Evolutionary conservation across 2,113 vertebrate species (phyloP).

Genomic region (Phoenicopterus ruber): DNA sequence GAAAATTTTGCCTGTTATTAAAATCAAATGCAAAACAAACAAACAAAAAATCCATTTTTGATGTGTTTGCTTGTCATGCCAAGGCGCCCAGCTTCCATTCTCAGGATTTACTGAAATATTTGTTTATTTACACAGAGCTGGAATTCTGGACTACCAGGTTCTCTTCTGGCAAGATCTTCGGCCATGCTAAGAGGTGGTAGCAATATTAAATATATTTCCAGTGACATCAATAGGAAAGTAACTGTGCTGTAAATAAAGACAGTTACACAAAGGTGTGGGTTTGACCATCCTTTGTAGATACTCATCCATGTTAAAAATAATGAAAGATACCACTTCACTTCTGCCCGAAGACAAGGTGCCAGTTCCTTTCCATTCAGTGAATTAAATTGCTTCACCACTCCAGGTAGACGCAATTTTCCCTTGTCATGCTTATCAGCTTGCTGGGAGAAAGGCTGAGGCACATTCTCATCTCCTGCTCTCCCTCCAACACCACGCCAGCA

Average conservation of each 20-base stretch:
- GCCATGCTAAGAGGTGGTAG: neutral
- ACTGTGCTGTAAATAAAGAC: neutral
- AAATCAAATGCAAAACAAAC: constrained; percentile 12
- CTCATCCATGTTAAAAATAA: neutral
- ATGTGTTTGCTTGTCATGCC: neutral
- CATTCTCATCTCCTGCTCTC: neutral
- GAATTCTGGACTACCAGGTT: neutral
- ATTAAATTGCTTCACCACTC: neutral
- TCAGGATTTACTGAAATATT: constrained; percentile 17
- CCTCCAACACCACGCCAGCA: neutral
- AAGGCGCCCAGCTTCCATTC: neutral
- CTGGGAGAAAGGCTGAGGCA: neutral
- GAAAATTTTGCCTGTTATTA: constrained; percentile 1
- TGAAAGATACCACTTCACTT: neutral
- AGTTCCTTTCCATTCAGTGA: neutral
- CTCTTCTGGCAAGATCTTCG: neutral
- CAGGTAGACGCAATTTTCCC: neutral
- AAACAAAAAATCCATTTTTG: neutral
- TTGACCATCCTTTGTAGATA: neutral
- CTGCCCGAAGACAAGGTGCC: neutral
- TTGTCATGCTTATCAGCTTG: accelerated
- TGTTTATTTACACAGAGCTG: constrained; percentile 17
- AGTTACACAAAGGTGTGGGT: neutral
- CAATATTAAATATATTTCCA: neutral
- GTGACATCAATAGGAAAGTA: neutral